These are phyloP conservation scores for Grantiella picta DNA, from an alignment of 2,113 vertebrate species.

Conservation along the genomic window DNA sequence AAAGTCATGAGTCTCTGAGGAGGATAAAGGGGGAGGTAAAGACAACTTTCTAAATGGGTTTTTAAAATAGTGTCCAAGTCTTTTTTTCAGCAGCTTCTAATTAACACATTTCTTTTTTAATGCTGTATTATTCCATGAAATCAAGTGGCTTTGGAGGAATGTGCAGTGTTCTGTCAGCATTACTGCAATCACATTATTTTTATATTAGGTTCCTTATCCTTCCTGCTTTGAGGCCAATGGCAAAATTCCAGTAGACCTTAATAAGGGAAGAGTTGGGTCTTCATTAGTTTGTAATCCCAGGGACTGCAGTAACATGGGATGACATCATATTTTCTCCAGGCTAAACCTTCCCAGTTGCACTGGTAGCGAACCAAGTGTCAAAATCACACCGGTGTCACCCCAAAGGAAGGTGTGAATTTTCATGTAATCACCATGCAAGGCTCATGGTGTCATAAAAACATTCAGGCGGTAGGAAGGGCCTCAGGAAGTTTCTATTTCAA, in stretches of 20 bases:
- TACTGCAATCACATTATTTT: background rate
- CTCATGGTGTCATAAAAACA: background rate
- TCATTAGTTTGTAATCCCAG: background rate
- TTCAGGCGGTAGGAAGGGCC: background rate
- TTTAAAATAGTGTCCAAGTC: background rate
- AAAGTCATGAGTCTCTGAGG: background rate
- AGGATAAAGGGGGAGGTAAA: background rate
- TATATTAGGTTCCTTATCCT: background rate
- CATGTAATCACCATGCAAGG: background rate
- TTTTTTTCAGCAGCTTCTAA: background rate
- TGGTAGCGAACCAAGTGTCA: background rate
- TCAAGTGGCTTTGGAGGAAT: background rate
- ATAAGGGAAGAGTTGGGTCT: background rate
- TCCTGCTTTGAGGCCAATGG: background rate
- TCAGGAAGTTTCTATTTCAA: background rate
- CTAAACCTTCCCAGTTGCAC: background rate
- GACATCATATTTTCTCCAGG: background rate
- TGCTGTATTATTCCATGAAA: background rate
- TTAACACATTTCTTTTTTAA: background rate
- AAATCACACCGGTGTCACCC: background rate
- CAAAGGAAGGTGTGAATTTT: background rate
- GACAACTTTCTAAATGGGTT: background rate
- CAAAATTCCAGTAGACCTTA: constrained; percentile 5
- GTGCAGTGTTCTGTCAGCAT: background rate
- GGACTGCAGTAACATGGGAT: background rate